Conservation (phyloP, 1,140 invertebrate species). For the Microvelia longipes region DNA sequence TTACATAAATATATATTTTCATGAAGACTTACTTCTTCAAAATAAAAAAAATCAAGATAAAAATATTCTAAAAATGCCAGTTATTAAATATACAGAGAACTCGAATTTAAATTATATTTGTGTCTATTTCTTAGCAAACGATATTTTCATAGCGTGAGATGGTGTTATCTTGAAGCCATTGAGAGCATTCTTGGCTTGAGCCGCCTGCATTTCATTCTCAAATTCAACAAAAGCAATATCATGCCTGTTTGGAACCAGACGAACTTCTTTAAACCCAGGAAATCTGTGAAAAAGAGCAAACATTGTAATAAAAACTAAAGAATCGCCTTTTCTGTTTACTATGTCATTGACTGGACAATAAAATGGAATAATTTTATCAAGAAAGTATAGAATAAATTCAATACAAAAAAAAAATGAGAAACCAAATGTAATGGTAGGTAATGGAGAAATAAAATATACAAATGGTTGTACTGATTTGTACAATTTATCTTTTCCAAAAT, state of each 20-base stretch:
- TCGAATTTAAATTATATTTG: too few species aligned
- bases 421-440: too few species aligned
- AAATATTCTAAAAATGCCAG: neutral
- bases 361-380: neutral
- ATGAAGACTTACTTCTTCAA: too few species aligned
- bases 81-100: neutral
- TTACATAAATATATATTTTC: neutral
- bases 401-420: too few species aligned
- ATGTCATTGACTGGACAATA: neutral
- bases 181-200: constrained; percentile 87
- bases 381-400: too few species aligned
- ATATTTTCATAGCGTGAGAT: constrained; percentile 97
- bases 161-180: constrained; percentile 99
- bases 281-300: constrained; percentile 45
- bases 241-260: constrained; percentile 91
- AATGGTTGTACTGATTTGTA: too few species aligned
- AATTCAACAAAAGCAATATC: constrained; percentile 99
- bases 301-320: neutral
- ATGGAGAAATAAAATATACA: too few species aligned
- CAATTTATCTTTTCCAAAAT: too few species aligned
- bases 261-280: constrained; percentile 98
- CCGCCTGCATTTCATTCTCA: constrained; percentile 92
- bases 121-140: constrained; percentile 99
- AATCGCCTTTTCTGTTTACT: neutral
- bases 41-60: neutral